Evolutionary conservation across 2,797 vertebrate genomes (phyloP).

Genomic region (Alca torda): DNA sequence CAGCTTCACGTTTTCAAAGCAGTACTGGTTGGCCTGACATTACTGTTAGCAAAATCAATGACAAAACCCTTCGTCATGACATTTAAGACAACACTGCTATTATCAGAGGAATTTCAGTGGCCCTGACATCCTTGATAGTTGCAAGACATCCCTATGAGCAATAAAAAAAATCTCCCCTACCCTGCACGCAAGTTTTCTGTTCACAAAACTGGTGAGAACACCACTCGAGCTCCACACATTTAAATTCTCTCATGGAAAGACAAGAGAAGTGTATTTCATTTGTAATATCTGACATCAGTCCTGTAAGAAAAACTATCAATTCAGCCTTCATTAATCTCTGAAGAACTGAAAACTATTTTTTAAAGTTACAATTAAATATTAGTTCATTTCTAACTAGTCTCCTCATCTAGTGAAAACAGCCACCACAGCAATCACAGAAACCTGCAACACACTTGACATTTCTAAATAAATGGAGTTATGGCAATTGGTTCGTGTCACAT

Average conservation of each 20-base stretch:
- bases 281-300: background rate
- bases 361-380: background rate
- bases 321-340: background rate
- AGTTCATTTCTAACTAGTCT: background rate
- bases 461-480: rapidly evolving
- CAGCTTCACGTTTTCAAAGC: background rate
- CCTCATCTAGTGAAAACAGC: background rate
- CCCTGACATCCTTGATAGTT: background rate
- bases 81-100: background rate
- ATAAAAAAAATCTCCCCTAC: too few relatives aligned
- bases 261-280: background rate
- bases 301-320: background rate
- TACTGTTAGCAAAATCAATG: background rate
- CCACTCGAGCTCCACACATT: background rate
- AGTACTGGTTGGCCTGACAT: background rate
- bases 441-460: rapidly evolving
- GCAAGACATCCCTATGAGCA: background rate
- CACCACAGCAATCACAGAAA: background rate
- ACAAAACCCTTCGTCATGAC: background rate
- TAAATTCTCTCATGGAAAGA: background rate
- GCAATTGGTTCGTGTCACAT: rapidly evolving
- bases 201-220: background rate
- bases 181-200: background rate
- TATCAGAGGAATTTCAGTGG: background rate
- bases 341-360: background rate